Conservation (phyloP, 2,888 invertebrate species). For the Stenotaenia linearis region DNA sequence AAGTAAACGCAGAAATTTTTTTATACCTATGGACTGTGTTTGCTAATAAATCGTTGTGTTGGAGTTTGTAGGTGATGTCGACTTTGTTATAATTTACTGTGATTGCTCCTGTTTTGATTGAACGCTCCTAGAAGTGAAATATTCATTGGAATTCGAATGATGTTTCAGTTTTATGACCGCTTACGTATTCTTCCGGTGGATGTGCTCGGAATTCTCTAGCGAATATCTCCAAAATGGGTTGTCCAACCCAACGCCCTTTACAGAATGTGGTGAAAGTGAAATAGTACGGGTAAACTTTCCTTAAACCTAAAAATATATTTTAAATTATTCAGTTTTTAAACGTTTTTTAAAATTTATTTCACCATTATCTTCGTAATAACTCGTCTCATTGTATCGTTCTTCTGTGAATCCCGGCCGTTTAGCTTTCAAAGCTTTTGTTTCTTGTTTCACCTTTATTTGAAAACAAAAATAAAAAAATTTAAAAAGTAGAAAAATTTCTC, state of each 20-base stretch:
- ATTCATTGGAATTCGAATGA: neutral
- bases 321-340: neutral
- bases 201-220: conserved; percentile 89
- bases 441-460: conserved; percentile 76
- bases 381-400: conserved; percentile 88
- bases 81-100: conserved; percentile 91
- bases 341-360: neutral
- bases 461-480: conserved; percentile 52
- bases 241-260: conserved; percentile 93
- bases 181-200: conserved; percentile 77
- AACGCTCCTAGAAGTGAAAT: conserved; percentile 54
- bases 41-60: conserved; percentile 86
- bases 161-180: conserved; percentile 39
- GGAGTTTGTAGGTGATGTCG: conserved; percentile 81
- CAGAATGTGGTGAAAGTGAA: conserved; percentile 94
- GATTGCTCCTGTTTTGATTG: conserved; percentile 82
- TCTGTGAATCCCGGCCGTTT: conserved; percentile 85
- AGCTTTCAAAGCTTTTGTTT: conserved; percentile 83
- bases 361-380: conserved; percentile 94
- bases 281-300: conserved; percentile 95
- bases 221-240: conserved; percentile 86
- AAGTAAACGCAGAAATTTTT: neutral
- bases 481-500: neutral
- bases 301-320: conserved; percentile 60
- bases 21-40: conserved; percentile 87